Evolutionary conservation across 2,888 invertebrate species (phyloP).

Genomic region (Allacma fusca): DNA sequence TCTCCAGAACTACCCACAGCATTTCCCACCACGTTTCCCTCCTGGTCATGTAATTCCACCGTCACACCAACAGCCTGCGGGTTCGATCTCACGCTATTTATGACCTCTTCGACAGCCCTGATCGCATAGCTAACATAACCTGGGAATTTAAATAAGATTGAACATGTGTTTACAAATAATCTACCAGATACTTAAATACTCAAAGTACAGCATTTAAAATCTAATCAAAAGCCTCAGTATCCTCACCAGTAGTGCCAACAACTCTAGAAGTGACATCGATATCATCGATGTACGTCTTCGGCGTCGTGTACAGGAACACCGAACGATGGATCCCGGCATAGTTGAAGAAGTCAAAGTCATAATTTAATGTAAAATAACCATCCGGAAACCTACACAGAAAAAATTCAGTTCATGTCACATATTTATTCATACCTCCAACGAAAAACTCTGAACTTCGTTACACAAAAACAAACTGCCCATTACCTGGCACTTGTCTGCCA

Average conservation of each 20-base stretch:
- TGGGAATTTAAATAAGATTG: too few species aligned
- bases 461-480: neutral
- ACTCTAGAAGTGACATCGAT: conserved; percentile 65
- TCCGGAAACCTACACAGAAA: conserved; percentile 68
- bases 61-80: conserved; percentile 1
- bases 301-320: conserved; percentile 88
- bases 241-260: conserved; percentile 38
- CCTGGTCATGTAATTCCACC: conserved; percentile 50
- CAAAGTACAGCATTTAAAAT: too few species aligned
- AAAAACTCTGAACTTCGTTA: too few species aligned
- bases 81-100: too few species aligned
- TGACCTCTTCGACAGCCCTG: too few species aligned
- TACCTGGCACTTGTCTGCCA: conserved; percentile 38
- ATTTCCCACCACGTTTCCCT: conserved; percentile 47
- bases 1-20: conserved; percentile 66
- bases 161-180: too few species aligned
- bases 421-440: too few species aligned
- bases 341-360: conserved; percentile 94
- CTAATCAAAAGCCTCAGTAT: neutral
- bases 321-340: conserved; percentile 97
- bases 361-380: conserved; percentile 76
- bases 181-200: too few species aligned
- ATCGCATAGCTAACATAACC: too few species aligned
- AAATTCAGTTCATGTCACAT: too few species aligned
- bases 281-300: conserved; percentile 82